Evolutionary conservation across 2,888 invertebrate species (phyloP).

Genomic region (Epinotia bilunana): DNA sequence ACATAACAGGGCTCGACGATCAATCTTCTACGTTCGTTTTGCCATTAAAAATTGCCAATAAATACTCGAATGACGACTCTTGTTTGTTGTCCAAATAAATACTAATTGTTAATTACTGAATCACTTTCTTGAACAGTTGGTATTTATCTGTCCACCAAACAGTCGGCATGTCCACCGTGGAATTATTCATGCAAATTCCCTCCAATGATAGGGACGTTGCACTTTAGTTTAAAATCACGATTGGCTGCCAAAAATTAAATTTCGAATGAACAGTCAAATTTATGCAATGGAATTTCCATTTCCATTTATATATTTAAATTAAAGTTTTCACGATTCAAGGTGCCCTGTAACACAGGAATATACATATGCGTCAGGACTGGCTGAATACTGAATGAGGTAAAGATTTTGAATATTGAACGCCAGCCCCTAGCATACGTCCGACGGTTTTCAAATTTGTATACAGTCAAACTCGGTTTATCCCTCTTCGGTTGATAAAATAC

Average conservation of each 20-base stretch:
- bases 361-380: conserved; percentile 11
- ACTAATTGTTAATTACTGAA: neutral
- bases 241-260: conserved; percentile 44
- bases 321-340: conserved; percentile 34
- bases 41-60: too few relatives aligned
- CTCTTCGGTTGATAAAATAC: too few relatives aligned
- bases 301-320: conserved; percentile 42
- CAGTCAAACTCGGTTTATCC: neutral
- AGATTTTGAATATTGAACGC: neutral
- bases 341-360: conserved; percentile 5
- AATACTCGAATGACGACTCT: too few relatives aligned
- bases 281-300: conserved; percentile 40
- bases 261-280: conserved; percentile 39
- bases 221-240: conserved; percentile 44
- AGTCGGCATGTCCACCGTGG: conserved; percentile 37
- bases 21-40: too few relatives aligned
- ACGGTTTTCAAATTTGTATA: neutral
- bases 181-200: conserved; percentile 44
- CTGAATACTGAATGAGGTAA: neutral
- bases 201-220: conserved; percentile 44
- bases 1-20: too few relatives aligned
- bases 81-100: too few relatives aligned
- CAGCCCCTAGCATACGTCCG: neutral
- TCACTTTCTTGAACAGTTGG: neutral
- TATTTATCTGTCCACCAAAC: conserved; percentile 15